These are phyloP conservation scores for Helicoverpa armigera DNA, from an alignment of 1,140 invertebrate genomes.

Conservation along the genomic window DNA sequence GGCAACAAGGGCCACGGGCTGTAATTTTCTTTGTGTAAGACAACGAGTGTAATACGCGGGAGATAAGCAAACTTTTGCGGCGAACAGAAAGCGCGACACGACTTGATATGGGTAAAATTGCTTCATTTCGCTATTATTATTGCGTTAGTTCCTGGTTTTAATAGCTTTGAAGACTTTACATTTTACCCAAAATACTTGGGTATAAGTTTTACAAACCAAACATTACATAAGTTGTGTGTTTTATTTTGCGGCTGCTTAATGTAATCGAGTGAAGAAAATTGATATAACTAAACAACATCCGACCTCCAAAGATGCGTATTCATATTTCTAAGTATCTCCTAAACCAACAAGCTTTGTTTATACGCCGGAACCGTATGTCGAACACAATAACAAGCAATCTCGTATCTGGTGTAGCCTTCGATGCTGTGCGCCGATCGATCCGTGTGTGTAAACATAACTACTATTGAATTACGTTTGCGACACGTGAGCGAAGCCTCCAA, in stretches of 20 bases:
- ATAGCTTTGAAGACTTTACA: no score
- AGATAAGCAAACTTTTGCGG: conserved; percentile 42
- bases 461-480: conserved; percentile 48
- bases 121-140: not conserved
- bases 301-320: no score
- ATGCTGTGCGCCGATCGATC: conserved; percentile 35
- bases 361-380: not conserved
- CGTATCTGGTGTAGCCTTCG: conserved; percentile 20
- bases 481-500: conserved; percentile 50
- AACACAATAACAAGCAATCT: conserved; percentile 37
- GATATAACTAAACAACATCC: not conserved
- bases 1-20: conserved; percentile 38
- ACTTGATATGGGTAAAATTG: conserved; percentile 22
- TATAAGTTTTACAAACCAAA: no score
- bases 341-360: conserved; percentile 7
- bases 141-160: not conserved
- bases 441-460: conserved; percentile 24
- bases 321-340: conserved; percentile 9
- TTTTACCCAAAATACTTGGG: no score
- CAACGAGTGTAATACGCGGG: conserved; percentile 11
- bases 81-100: not conserved
- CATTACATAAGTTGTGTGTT: no score
- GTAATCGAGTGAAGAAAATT: not conserved
- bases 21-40: conserved; percentile 41
- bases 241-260: not conserved